Percentiles rank a stretch among this genome's conserved stretches.
These are phyloP conservation scores for Beaufortia kweichowensis DNA, from an alignment of 2,113 vertebrate genomes.

Conservation along the genomic window DNA sequence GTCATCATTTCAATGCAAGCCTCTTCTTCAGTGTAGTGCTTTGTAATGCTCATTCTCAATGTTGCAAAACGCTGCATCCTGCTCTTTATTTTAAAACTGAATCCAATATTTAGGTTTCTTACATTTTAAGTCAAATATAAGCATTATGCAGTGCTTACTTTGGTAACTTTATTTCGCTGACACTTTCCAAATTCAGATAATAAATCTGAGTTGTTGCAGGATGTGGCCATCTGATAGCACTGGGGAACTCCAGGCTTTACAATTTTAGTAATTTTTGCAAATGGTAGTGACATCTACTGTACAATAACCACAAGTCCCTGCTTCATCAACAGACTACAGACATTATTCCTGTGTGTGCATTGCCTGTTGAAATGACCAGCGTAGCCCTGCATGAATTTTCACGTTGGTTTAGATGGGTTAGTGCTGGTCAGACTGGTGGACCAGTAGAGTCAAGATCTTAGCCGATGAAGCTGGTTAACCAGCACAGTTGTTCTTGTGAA, in stretches of 20 bases:
- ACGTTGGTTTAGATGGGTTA: not conserved
- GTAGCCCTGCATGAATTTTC: not conserved
- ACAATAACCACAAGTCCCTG: not conserved
- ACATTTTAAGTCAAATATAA: not conserved
- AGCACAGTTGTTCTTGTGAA: not conserved
- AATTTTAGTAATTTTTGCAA: not conserved
- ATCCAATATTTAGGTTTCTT: not conserved
- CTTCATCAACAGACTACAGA: not conserved
- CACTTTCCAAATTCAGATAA: not conserved
- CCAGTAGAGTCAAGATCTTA: not conserved
- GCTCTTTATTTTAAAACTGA: not conserved
- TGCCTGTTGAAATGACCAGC: not conserved
- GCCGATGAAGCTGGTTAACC: not conserved
- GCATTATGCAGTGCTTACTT: not conserved
- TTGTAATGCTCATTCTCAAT: not conserved
- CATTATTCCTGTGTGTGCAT: not conserved
- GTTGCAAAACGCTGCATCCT: not conserved
- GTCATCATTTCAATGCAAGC: constrained; percentile 6
- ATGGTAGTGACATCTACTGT: not conserved
- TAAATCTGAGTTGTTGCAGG: not conserved
- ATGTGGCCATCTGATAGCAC: constrained; percentile 6
- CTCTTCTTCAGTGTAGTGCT: not conserved
- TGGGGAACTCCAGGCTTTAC: constrained; percentile 15
- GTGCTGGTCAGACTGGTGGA: not conserved
- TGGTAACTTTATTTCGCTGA: not conserved